Evolutionary conservation across 2,113 vertebrate genomes (phyloP).

Genomic region (Sciurus niger): DNA sequence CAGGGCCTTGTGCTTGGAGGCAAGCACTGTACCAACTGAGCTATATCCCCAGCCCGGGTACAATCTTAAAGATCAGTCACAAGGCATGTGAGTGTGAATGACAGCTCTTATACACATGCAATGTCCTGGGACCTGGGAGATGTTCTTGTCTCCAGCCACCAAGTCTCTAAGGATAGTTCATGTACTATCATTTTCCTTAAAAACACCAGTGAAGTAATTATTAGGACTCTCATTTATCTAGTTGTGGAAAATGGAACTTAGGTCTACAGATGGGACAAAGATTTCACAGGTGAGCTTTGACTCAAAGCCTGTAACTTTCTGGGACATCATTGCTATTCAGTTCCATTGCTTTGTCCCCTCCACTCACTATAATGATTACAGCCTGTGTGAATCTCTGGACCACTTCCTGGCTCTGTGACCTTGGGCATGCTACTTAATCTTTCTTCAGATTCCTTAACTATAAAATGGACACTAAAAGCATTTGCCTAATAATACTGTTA

Average conservation of each 20-base stretch:
- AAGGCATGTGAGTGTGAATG: not conserved
- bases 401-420: not conserved
- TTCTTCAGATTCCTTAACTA: not conserved
- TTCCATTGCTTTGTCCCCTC: not conserved
- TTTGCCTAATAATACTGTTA: not conserved
- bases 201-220: not conserved
- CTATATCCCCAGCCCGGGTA: too few relatives aligned
- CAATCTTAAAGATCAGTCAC: not conserved
- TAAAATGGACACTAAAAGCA: not conserved
- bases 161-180: not conserved
- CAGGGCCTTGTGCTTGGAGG: too few relatives aligned
- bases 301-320: not conserved
- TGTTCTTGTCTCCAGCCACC: not conserved
- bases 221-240: not conserved
- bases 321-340: rapidly evolving
- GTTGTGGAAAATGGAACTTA: not conserved
- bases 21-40: too few relatives aligned
- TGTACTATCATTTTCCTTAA: not conserved
- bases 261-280: not conserved
- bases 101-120: not conserved
- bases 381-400: not conserved
- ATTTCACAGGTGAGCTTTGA: not conserved
- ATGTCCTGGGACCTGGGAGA: not conserved
- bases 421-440: not conserved
- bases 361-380: not conserved